Base-by-base conservation (phyloP, 2,113 vertebrate species). In the Panurus biarmicus region DNA sequence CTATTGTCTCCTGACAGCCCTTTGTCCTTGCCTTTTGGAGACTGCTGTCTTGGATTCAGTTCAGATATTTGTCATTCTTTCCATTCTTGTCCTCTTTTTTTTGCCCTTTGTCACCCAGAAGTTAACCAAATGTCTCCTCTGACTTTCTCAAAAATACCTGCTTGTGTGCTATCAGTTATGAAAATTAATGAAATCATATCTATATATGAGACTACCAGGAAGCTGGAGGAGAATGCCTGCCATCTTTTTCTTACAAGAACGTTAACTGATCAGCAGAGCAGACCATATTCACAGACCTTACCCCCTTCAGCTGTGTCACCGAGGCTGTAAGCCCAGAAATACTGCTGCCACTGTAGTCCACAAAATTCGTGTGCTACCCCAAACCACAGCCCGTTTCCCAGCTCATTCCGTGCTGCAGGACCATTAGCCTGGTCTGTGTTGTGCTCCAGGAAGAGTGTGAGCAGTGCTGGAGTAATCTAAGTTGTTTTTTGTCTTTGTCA, bases 381-480 rank as follows among this genome's bases (percentile, higher is more conserved):
- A 85, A 17, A 3, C 20, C 50, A 42, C 12, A 33, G 36, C 40
- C 40, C 1, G 1, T 87, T 76, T 70, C n/a, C 28, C 56, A 61
- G 25, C 6, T 42, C 26, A 14, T 45, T 73, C 25, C 2, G 0
- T 51, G 56, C 45, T 77, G 28, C 45, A 56, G 66, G 19, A 73
- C 31, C 56, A 22, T 36, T 10, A 36, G 31, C 66, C 36, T 51
- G 5, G 12, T 51, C 56, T 42, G 0, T 47, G 28, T 6, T 33
- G 17, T 38, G 23, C 67, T 58, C 10, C 60, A 87, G n/a, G 44
- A 44, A 14, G 11, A 50, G 14, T 2, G 1, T 23, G 48, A 72
- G 60, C 50, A 58, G 50, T n/a, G 11, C 70, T 38, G 64, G 65
- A 36, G 29, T 0, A 0, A 42, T 40, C 2, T 0, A 14, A 54